Conservation (phyloP, 2,797 vertebrate genomes). For the Crotalus adamanteus region DNA sequence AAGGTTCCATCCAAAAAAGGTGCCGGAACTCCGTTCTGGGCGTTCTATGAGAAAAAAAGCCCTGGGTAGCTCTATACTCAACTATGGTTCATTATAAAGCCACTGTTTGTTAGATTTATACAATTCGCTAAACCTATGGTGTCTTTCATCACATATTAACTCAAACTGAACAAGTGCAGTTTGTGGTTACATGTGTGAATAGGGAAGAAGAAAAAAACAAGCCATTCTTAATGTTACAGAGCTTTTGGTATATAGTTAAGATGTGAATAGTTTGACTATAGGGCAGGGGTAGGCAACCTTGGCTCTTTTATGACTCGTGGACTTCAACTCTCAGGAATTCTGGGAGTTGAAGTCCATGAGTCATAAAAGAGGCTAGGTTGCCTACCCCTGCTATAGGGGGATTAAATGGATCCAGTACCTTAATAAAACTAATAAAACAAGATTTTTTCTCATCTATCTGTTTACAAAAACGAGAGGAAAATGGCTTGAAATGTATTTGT, state of each 20-base stretch:
- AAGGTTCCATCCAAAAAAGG: no score
- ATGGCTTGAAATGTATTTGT: neutral
- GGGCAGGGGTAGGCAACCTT: no score
- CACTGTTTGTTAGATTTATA: neutral
- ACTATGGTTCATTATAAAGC: neutral
- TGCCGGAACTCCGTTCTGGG: no score
- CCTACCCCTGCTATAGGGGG: no score
- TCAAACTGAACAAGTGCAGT: neutral
- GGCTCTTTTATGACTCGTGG: no score
- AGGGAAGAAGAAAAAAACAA: neutral
- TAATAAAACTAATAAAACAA: neutral
- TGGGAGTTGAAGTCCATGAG: no score
- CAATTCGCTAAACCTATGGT: neutral
- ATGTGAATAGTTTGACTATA: neutral
- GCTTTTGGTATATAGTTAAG: neutral
- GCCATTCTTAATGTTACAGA: neutral
- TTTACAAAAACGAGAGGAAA: neutral
- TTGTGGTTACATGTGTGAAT: neutral
- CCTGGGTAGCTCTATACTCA: neutral
- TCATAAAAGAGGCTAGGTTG: no score
- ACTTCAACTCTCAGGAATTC: no score
- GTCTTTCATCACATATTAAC: neutral
- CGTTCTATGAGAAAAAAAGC: no score
- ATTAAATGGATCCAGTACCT: neutral
- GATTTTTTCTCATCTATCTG: neutral